Conservation (phyloP, 2,797 vertebrate genomes). For the Poecilia velifera region DNA sequence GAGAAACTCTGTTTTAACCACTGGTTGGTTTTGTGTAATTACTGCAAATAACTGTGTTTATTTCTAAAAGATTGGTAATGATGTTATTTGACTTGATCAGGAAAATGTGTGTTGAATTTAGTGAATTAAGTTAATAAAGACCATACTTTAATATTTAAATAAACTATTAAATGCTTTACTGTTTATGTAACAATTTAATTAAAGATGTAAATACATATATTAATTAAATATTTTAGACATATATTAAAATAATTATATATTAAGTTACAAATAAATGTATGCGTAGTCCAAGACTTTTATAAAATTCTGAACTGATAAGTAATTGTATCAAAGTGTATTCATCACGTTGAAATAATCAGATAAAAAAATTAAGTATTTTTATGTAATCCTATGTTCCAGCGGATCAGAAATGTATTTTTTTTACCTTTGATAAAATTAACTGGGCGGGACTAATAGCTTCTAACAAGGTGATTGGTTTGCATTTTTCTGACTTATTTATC, state of each 20-base stretch:
- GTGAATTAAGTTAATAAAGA: not conserved
- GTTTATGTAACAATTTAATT: not conserved
- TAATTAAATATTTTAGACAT: not conserved
- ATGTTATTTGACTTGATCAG: not conserved
- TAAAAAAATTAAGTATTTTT: not conserved
- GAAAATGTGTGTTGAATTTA: not conserved
- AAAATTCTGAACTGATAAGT: not conserved
- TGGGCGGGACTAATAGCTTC: too few species aligned
- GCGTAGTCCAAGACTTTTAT: not conserved
- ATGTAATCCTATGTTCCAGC: not conserved
- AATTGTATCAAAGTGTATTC: too few species aligned
- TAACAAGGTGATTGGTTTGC: too few species aligned
- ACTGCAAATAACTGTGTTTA: not conserved
- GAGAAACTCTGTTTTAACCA: not conserved
- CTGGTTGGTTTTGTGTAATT: not conserved
- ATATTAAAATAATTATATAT: not conserved
- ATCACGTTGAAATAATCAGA: not conserved
- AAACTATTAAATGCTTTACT: not conserved
- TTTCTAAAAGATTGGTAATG: not conserved
- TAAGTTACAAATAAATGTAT: not conserved
- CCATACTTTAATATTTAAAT: not conserved
- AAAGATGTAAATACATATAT: not conserved
- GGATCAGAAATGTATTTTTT: too few species aligned
- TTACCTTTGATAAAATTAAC: too few species aligned
- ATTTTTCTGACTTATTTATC: too few species aligned